Conservation (phyloP, 2,113 vertebrate species). For the Sturnus vulgaris region DNA sequence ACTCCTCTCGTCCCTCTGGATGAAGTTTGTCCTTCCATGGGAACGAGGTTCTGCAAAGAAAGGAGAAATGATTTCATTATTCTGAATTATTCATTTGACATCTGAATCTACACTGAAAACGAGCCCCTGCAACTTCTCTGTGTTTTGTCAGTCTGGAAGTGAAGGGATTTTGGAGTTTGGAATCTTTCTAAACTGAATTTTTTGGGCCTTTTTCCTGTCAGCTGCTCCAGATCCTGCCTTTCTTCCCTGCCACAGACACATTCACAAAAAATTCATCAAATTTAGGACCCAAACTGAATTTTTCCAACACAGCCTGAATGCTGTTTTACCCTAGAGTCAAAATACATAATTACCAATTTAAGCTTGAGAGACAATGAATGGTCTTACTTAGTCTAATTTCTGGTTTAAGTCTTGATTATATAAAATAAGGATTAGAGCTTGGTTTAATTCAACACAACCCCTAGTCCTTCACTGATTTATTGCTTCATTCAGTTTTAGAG, state of each 20-base stretch:
- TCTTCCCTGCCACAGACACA: background rate
- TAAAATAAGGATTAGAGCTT: background rate
- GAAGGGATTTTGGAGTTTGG: background rate
- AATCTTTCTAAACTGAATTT: background rate
- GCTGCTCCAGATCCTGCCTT: background rate
- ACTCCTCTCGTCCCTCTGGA: constrained; percentile 71
- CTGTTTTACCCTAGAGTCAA: background rate
- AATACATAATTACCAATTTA: background rate
- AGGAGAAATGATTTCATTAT: background rate
- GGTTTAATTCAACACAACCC: background rate
- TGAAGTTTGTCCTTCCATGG: constrained; percentile 72
- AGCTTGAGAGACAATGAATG: background rate
- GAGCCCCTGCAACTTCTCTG: background rate
- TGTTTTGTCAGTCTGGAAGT: background rate
- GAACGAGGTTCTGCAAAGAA: constrained; percentile 66
- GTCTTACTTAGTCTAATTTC: background rate
- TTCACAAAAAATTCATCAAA: background rate
- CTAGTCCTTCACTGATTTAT: background rate
- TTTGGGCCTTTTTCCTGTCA: background rate
- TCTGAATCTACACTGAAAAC: background rate
- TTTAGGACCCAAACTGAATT: background rate
- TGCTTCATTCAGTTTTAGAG: background rate
- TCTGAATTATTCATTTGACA: background rate
- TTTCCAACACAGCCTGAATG: background rate
- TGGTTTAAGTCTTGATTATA: background rate